Evolutionary conservation across 2,797 vertebrate species (phyloP).

Genomic region (Pangasius mekongensis): DNA sequence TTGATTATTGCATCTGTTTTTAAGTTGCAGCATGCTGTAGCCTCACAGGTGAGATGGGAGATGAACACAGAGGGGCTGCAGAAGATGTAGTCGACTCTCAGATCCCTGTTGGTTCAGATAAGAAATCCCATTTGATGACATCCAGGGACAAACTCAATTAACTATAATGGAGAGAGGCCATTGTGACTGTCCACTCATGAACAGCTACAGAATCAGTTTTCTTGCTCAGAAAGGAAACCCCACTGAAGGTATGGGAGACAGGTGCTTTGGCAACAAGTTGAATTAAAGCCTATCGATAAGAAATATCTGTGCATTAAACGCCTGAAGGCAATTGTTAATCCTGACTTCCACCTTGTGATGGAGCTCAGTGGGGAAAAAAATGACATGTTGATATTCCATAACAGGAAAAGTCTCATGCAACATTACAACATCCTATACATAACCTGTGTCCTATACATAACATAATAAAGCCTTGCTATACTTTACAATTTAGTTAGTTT

Average conservation of each 20-base stretch:
- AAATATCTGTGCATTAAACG: constrained; percentile 64
- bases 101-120: constrained; percentile 64
- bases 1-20: constrained; percentile 7
- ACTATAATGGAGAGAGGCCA: constrained; percentile 67
- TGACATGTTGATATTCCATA: background rate
- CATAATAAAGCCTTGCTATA: background rate
- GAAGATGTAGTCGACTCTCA: constrained; percentile 54
- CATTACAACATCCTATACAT: background rate
- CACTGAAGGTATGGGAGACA: constrained; percentile 53
- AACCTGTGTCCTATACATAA: background rate
- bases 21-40: background rate
- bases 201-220: constrained; percentile 65
- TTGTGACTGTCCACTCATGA: constrained; percentile 57
- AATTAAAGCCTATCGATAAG: constrained; percentile 62
- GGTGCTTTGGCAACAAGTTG: constrained; percentile 48
- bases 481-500: background rate
- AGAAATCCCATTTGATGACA: constrained; percentile 66
- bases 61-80: constrained; percentile 60
- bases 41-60: constrained; percentile 49
- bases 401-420: background rate
- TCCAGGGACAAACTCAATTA: constrained; percentile 69
- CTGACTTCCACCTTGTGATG: background rate
- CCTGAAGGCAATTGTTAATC: background rate
- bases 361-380: background rate
- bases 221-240: constrained; percentile 57